Conservation (phyloP, 1,140 invertebrate species). For the Neodiprion fabricii region DNA sequence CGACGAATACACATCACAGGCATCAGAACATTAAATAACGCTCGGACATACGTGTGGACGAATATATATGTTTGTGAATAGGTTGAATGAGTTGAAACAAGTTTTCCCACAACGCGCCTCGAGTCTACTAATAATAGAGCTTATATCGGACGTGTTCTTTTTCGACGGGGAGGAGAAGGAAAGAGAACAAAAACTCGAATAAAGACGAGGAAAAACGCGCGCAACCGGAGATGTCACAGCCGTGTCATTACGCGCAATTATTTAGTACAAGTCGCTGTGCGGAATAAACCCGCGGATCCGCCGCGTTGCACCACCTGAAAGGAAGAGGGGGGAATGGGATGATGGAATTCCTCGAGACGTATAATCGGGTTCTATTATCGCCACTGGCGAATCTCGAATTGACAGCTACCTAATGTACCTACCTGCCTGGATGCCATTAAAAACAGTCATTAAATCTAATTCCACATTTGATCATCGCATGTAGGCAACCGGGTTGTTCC, state of each 20-base stretch:
- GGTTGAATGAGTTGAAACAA: too few species aligned
- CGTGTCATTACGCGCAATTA: background rate
- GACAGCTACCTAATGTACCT: background rate
- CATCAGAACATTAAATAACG: too few species aligned
- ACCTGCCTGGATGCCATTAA: background rate
- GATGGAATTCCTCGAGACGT: background rate
- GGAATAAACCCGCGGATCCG: too few species aligned
- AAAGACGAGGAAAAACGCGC: background rate
- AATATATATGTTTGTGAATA: too few species aligned
- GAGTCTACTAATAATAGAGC: too few species aligned
- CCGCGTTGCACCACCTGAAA: too few species aligned
- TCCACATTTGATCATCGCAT: background rate
- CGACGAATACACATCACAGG: too few species aligned
- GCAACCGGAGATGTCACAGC: background rate
- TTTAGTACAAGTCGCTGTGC: background rate
- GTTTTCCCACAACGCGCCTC: too few species aligned
- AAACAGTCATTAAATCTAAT: constrained; percentile 3
- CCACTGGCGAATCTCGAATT: background rate
- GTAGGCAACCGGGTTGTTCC: too few species aligned
- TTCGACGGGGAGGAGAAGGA: too few species aligned
- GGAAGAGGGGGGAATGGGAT: background rate
- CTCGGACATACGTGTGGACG: too few species aligned
- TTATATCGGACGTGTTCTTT: too few species aligned
- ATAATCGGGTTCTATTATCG: background rate
- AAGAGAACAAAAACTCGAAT: background rate